Conservation (phyloP, 1,140 invertebrate genomes). For the Matsumurasca onukii region DNA sequence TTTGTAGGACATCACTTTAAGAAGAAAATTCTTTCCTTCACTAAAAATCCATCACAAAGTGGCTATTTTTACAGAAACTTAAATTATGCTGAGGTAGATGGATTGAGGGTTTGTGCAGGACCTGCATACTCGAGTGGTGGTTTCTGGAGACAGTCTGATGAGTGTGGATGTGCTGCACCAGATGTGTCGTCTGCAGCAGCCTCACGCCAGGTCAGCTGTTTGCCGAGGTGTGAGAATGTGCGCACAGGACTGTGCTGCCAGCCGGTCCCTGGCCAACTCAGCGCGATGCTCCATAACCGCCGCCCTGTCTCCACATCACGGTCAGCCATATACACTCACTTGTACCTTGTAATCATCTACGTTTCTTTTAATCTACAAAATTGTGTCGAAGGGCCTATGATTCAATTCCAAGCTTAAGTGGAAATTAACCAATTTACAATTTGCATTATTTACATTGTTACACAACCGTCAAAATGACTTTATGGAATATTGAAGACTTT, state of each 20-base stretch:
- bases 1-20: too few species aligned
- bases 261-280: conserved; percentile 88
- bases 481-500: too few species aligned
- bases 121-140: conserved; percentile 73
- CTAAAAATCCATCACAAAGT: too few species aligned
- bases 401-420: too few species aligned
- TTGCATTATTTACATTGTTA: too few species aligned
- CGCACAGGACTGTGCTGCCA: conserved; percentile 66
- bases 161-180: conserved; percentile 67
- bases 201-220: conserved; percentile 56
- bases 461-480: too few species aligned
- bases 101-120: conserved; percentile 32
- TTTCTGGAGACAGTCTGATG: conserved; percentile 69
- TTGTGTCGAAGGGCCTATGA: too few species aligned
- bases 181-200: conserved; percentile 76
- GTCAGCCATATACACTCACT: conserved; percentile 51
- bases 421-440: too few species aligned
- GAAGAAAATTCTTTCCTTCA: too few species aligned
- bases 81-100: conserved; percentile 32
- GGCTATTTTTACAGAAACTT: neutral
- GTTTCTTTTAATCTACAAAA: too few species aligned
- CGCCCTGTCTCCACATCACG: conserved; percentile 76
- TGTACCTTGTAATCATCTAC: too few species aligned
- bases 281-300: conserved; percentile 78
- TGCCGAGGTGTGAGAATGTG: conserved; percentile 75